Percentiles rank a stretch among this genome's conserved stretches.
These are phyloP conservation scores for Rhopalosiphum maidis DNA, from an alignment of 1,140 invertebrate species.

Conservation along the genomic window DNA sequence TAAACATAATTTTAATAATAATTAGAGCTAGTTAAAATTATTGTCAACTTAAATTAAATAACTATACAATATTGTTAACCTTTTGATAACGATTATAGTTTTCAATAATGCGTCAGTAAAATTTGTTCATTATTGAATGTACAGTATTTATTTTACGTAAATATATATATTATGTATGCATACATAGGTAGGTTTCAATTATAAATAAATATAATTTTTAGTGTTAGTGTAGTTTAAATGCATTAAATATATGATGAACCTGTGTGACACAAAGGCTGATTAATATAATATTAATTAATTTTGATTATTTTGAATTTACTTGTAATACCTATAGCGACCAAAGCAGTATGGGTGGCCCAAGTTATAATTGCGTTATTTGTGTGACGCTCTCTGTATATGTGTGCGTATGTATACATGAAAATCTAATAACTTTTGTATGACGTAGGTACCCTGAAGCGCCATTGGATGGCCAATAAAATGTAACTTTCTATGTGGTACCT, in stretches of 20 bases:
- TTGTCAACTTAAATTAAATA: background rate
- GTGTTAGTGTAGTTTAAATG: background rate
- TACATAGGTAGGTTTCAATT: background rate
- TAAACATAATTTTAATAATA: background rate
- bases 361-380: conserved; percentile 45
- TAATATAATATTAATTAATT: conserved; percentile 27
- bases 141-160: background rate
- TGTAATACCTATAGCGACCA: conserved; percentile 2
- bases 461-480: conserved; percentile 38
- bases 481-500: conserved; percentile 19
- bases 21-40: background rate
- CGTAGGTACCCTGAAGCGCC: conserved; percentile 39
- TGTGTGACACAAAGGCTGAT: background rate
- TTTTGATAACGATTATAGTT: background rate
- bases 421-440: conserved; percentile 47
- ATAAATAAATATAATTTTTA: conserved; percentile 12
- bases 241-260: conserved; percentile 14
- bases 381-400: background rate
- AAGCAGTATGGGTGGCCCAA: conserved; percentile 32
- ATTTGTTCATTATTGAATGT: background rate
- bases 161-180: background rate
- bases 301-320: conserved; percentile 10
- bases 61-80: background rate
- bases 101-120: background rate
- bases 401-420: conserved; percentile 14